phyloP scores from a whole-genome alignment of 2,888 invertebrate genomes.

The Harmothoe impar region DNA sequence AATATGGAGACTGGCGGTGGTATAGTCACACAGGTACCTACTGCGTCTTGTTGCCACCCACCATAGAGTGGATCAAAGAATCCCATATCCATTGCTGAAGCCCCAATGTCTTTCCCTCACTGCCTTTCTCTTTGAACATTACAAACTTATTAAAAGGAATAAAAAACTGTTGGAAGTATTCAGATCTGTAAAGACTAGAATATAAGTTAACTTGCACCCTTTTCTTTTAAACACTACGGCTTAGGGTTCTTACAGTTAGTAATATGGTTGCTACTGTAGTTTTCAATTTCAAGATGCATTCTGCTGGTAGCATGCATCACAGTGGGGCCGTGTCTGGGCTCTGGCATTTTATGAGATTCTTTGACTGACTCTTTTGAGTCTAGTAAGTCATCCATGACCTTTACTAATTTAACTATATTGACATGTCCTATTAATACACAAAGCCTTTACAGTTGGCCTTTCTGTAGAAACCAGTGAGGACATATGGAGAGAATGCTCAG shows the following conservation, averaged over 20 bases:
- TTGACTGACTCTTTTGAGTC: not conserved
- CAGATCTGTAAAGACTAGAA: no score
- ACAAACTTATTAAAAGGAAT: no score
- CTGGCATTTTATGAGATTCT: not conserved
- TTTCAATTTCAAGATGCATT: no score
- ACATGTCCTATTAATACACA: not conserved
- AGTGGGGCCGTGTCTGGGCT: no score
- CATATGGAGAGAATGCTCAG: not conserved
- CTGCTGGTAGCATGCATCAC: no score
- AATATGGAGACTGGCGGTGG: not conserved
- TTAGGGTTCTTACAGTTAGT: no score
- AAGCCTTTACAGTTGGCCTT: conserved; percentile 34
- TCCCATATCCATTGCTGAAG: not conserved
- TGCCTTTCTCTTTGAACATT: no score
- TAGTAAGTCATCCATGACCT: not conserved
- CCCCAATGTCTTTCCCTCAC: not conserved
- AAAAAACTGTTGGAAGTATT: no score
- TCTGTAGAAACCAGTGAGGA: conserved; percentile 25
- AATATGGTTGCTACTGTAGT: no score
- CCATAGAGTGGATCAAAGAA: not conserved
- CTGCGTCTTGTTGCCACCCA: not conserved
- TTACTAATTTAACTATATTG: not conserved
- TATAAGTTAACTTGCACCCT: no score
- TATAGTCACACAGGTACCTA: not conserved
- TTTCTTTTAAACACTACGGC: no score